Evolutionary conservation across 2,797 vertebrate species (phyloP), one percentile per base, ranked within the genome.

Genomic region (Bryconaethiops microstoma): DNA sequence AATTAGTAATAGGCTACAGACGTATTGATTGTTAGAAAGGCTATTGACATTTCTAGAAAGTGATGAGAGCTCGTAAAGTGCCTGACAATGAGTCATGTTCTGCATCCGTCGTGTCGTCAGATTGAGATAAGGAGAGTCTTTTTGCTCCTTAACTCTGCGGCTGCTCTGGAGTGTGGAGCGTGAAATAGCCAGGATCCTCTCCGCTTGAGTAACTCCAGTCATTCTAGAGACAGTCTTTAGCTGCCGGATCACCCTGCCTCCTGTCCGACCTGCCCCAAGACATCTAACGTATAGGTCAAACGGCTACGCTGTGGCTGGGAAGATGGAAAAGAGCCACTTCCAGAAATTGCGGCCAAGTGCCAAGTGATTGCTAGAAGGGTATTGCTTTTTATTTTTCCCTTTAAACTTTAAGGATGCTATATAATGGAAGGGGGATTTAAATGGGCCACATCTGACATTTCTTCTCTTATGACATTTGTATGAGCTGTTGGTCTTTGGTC

Each of bases 1-100:
- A 81, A 80, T 84, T 84, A 80, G 50, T 78, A 84, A 84, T 84
- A 45, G 40, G 10, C 80, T 77, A 84, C 62, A 76, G 72, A 76
- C 64, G 40, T 77, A 83, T 84, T 54, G 74, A 82, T 79, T 64
- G 55, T 64, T 65, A 39, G 57, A 78, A 75, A 25, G 54, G 59
- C 78, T 81, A 71, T 74, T 82, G 75, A 78, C 73, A 68, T 80
- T 83, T 82, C 73, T 55, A n/a, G 68, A 50, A 68, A 29, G 25
- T 35, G 54, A 12, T 7, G 2, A 29, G 12, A 17, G 77, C 54
- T 25, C 23, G n/a, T 48, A 50, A 81, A 68, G 48, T 3, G 63
- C 0, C 52, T 76, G 63, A 68, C 21, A 17, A 50, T 83, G 55
- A 48, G 74, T 14, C 72, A 50, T 17, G 21, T 50, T 67, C 69